These are phyloP conservation scores for Polymixis lichenea DNA, from an alignment of 2,888 invertebrate species.

Conservation along the genomic window DNA sequence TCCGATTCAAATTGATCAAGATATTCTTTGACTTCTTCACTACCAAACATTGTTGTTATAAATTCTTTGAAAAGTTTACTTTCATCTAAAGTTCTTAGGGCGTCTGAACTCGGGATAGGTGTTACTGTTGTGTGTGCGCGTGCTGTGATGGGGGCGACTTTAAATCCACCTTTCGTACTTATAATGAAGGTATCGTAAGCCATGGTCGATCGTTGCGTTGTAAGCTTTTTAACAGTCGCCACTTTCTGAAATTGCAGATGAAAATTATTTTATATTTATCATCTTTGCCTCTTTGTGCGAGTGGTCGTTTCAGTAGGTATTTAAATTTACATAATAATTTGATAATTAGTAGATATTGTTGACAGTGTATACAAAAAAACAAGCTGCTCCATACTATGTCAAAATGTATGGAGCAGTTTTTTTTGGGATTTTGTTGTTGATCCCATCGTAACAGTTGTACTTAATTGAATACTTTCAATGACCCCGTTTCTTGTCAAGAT, in stretches of 20 bases:
- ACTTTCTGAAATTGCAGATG: constrained; percentile 69
- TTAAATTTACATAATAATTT: neutral
- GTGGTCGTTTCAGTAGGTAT: neutral
- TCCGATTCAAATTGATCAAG: constrained; percentile 42
- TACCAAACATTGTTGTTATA: constrained; percentile 74
- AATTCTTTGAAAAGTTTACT: constrained; percentile 74
- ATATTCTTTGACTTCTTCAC: constrained; percentile 70
- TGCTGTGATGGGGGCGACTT: neutral
- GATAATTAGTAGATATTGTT: too few species aligned
- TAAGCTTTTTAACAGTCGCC: constrained; percentile 57
- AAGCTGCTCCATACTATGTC: neutral
- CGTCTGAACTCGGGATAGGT: constrained; percentile 33
- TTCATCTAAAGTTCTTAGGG: constrained; percentile 68
- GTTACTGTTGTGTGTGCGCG: too few species aligned
- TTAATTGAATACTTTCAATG: neutral
- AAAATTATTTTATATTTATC: neutral
- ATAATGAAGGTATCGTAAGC: neutral
- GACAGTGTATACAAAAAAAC: neutral
- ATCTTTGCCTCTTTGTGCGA: neutral
- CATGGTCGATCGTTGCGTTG: constrained; percentile 61
- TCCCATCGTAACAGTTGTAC: neutral
- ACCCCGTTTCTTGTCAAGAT: neutral
- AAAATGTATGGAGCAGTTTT: neutral
- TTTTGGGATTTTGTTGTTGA: neutral
- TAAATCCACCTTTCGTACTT: neutral